Conservation (phyloP, 2,113 vertebrate species). For the Crotophaga sulcirostris region DNA sequence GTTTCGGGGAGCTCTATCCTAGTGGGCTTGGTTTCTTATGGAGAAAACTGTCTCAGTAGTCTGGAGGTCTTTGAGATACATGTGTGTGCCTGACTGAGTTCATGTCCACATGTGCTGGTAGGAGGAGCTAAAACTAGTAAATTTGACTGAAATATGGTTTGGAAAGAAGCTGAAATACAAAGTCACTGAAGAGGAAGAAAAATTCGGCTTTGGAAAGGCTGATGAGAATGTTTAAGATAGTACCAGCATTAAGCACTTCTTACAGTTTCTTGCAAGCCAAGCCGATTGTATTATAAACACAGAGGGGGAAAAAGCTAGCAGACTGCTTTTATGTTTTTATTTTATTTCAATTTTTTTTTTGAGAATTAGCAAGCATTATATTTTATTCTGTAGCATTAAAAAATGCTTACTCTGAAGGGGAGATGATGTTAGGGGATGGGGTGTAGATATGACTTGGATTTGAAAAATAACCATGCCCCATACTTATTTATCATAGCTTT, state of each 20-base stretch:
- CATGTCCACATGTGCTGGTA: not conserved
- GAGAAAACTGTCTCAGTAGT: not conserved
- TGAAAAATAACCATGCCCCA: not conserved
- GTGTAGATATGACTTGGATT: not conserved
- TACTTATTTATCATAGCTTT: not conserved
- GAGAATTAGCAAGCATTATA: not conserved
- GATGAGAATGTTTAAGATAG: not conserved
- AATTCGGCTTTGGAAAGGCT: not conserved
- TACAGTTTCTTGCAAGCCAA: not conserved
- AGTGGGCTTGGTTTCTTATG: not conserved
- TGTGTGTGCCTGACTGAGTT: not conserved
- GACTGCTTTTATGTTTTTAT: not conserved
- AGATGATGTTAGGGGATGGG: not conserved
- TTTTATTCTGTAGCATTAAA: not conserved
- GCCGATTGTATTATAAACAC: not conserved
- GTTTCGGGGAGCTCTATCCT: not conserved
- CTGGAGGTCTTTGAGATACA: not conserved
- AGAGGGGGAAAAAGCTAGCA: not conserved
- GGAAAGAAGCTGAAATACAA: not conserved
- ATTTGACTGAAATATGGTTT: not conserved
- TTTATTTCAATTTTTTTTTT: not conserved
- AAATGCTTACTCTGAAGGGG: not conserved
- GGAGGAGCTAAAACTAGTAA: not conserved
- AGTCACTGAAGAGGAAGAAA: not conserved
- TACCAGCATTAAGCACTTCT: not conserved